Base-by-base conservation (phyloP, 2,113 vertebrate genomes). In the Sapayoa aenigma region DNA sequence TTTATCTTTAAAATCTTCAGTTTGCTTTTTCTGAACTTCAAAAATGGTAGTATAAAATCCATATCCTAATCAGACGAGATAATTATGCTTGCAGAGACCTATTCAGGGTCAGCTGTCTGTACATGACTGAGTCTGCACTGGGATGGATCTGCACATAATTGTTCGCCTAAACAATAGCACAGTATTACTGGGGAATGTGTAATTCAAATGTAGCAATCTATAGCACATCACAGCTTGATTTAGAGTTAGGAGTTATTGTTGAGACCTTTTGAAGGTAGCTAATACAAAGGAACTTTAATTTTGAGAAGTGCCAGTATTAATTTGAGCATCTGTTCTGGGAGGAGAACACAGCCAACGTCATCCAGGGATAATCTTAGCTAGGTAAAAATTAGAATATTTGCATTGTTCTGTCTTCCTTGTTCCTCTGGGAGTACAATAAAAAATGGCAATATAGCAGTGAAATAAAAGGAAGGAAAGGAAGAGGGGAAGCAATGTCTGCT, bases 1-100 rank as follows among this genome's bases (percentile, higher is more conserved):
- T 90, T 92, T 92, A 78, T 92, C 92, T 89, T 86, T 78, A 76
- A 81, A 84, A 93, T 90, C 78, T 90, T 75, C 72, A 68, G 12
- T 76, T 85, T 53, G 39, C 65, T 76, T 82, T 92, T 88, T 91
- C 60, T 73, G 60, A 46, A 55, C 63, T 77, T 77, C 24, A 59
- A 49, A 88, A 96, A 62, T 68, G 30, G 33, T 77, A n/a, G 42
- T 65, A 80, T 87, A 71, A 89, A 93, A 84, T 94, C 46, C 2
- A 76, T 93, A 67, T 67, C 49, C n/a, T 84, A 93, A 86, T 89
- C 87, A 93, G 69, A 79, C 53, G 91, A 52, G 23, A 50, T 71
- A 93, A 93, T 90, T 90, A 68, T 68, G 55, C 59, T 92, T 87
- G 46, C 56, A 68, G 90, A 95, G 41, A 53, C 47, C 65, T 66